Base-by-base conservation (phyloP, 2,113 vertebrate genomes). In the Nycticebus coucang region DNA sequence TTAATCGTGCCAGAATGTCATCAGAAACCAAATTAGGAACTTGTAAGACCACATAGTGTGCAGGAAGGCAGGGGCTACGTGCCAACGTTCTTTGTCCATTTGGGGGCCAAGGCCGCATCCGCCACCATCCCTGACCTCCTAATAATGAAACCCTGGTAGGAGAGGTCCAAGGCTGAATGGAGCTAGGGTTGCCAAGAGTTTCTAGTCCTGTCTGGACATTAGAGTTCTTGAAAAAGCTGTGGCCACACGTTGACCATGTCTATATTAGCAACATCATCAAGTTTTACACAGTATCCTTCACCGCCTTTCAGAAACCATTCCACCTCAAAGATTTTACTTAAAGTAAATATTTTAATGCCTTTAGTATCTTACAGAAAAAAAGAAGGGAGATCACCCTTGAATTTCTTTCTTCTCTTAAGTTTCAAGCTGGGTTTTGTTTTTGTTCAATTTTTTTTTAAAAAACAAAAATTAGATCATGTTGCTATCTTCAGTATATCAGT, bases 81-180 rank as follows among this genome's bases (percentile, higher is more conserved):
- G 37, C 13, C 17, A 15, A 35, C 8, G 1, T 26, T 19, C 71
- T 28, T 50, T 22, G 28, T 18, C 60, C n/a, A 50, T 28, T 2
- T 0, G 6, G 14, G 30, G 10, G 0, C 0, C 19, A 6, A 0
- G 6, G 57, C n/a, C 72, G 6, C 5, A 0, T 53, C 72, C 57
- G 33, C 33, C 41, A 0, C 15, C 50, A 41, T 17, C 14, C 4
- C 84, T 26, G 15, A 22, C 53, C 33, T 19, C n/a, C 5, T 22
- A 1, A 50, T 2, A 1, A 24, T 7, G 33, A 33, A 10, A 35
- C 17, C 24, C 3, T 17, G 24, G 0, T 4, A 11, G 28, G 2
- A 22, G 72, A 30, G 7, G 12, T 35, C 13, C 8, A 22, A 41
- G 24, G 0, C 1, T 69, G 30, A 55, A 9, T 41, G 3, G 7